Base-by-base conservation (phyloP, 2,797 vertebrate genomes). In the Delichon dasypus region DNA sequence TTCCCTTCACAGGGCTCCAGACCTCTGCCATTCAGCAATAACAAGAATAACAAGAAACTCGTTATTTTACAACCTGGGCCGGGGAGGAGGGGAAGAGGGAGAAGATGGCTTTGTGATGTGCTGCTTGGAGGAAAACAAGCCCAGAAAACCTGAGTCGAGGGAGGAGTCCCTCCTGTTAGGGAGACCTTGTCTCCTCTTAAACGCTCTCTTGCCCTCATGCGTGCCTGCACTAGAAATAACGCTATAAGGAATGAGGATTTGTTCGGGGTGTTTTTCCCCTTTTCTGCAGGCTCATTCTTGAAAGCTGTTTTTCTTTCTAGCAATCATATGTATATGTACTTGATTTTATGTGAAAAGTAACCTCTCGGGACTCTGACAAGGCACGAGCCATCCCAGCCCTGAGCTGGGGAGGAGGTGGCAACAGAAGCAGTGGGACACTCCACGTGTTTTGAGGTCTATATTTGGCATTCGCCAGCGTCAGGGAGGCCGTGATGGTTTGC, bases 41-140 rank as follows among this genome's bases (percentile, higher is more conserved):
- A 93, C 84, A 93, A 95, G 91, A 96, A 81, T 91, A 94, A 93
- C 77, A 94, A 95, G 93, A 96, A 94, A 97, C 96, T 93, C 90
- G 40, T 95, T 96, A 95, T 96, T 96, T 97, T 94, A 93, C 67
- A 93, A 89, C 91, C 95, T 95, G 75, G 71, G 92, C 72, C 19
- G 7, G 81, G 34, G 47, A 95, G 83, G 88, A 64, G 77, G 72
- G 47, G 75, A 75, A 90, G 60, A 62, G 77, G 79, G 85, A 68
- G 68, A 88, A 94, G 93, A 96, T 93, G 76, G 78, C 84, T 95
- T 94, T 97, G 83, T 96, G 84, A 93, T 93, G 61, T 77, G 70
- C 64, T 96, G 48, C 74, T 30, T 62, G n/a, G 68, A 92, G 94
- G 82, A 83, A 97, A 91, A 78, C 78, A 72, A 96, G 72, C 85